Percentiles rank a stretch among this genome's conserved stretches.
Conservation (phyloP, 2,888 invertebrate genomes). For the Ptycholaimellus sp. region DNA sequence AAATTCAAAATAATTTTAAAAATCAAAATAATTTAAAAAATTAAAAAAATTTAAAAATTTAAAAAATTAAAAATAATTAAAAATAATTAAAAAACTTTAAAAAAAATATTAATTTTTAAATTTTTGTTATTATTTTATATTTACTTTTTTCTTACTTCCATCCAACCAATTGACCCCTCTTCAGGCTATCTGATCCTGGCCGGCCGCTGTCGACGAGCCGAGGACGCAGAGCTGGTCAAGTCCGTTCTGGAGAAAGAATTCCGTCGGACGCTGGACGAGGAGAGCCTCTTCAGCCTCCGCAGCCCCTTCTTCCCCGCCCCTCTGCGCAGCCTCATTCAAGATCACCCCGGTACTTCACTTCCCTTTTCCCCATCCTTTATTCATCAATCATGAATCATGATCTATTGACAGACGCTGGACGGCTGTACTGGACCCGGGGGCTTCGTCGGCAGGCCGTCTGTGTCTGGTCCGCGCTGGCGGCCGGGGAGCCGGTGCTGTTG, state of each 20-base stretch:
- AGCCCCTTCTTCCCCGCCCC: no score
- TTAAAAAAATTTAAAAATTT: constrained; percentile 4
- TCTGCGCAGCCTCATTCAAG: no score
- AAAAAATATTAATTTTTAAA: no score
- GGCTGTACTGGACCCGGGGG: constrained; percentile 84
- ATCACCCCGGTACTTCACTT: no score
- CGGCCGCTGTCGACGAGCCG: constrained; percentile 58
- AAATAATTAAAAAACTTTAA: no score
- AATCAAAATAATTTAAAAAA: constrained; percentile 2
- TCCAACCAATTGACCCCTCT: no score
- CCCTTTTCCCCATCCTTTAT: no score
- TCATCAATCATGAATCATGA: no score
- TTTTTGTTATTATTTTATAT: no score
- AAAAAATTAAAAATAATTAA: no score
- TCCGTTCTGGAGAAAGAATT: constrained; percentile 43
- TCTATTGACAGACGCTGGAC: no score
- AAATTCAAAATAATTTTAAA: constrained; percentile 3
- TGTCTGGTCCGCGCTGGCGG: constrained; percentile 35
- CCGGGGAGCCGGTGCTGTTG: constrained; percentile 79
- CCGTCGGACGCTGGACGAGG: constrained; percentile 36
- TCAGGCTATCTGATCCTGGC: constrained; percentile 63
- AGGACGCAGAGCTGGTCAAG: constrained; percentile 56
- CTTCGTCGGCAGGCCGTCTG: constrained; percentile 47
- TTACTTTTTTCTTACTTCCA: no score
- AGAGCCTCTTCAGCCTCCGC: constrained; percentile 15